Base-by-base conservation (phyloP, 1,140 invertebrate genomes). In the Metaphire vulgaris region DNA sequence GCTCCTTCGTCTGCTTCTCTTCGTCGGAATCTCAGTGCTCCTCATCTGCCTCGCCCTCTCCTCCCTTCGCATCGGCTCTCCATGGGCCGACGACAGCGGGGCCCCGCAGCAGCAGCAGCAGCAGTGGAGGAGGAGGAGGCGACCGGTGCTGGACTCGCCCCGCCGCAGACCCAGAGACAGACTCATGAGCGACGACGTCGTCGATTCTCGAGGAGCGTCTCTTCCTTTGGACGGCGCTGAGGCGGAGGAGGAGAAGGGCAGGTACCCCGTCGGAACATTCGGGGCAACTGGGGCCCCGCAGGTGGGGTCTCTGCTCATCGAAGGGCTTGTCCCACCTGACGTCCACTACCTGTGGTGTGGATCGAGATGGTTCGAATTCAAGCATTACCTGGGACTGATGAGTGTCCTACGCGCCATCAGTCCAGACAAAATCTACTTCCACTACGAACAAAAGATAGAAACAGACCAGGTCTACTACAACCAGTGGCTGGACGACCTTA, bases 321-420 rank as follows among this genome's bases (percentile, higher is more conserved):
- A 33, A 69, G 65, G 65, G 16, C 14, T 69, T 12, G 69, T 78
- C 26, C 33, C 73, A 28, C 32, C 33, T 29, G 56, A 75, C n/a
- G 72, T 77, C 12, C 69, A 77, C 33, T 74, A 31, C 67, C 28
- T 77, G 33, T 77, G 76, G 76, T 77, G 76, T 30, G 32, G 34
- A 26, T 56, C 16, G 33, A 30, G 56, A 2, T 78, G 77, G 77
- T 77, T 77, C 32, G 72, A 74, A n/a, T 77, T 73, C 65, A 74
- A 74, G 33, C 16, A 77, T 41, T 77, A 77, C 32, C 65, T 77
- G 21, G 73, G 69, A 31, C 56, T 77, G 0, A 31, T 74, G 21
- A 77, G 76, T 33, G n/a, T 33, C 12, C 6, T 77, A 30, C 41
- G 68, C 26, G 32, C 64, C 16, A 1, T 77, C 29, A 41, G 31